Percentiles rank a stretch among this genome's conserved stretches.
Conservation (phyloP, 2,113 vertebrate genomes). For the Ursus arctos region DNA sequence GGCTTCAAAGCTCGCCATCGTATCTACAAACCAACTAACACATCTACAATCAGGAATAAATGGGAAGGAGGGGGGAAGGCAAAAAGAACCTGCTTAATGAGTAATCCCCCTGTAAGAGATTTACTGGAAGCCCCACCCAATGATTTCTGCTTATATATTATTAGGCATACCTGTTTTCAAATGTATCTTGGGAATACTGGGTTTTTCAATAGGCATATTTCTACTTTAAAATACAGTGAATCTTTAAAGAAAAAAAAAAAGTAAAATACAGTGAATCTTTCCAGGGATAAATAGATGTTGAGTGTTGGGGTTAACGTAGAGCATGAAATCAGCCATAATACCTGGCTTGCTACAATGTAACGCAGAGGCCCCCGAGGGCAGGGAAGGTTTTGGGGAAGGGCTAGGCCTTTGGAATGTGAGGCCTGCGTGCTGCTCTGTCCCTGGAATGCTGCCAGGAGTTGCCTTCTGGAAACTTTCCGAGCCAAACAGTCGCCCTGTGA, state of each 20-base stretch:
- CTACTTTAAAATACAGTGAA: not conserved
- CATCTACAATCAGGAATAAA: not conserved
- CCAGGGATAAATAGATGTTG: not conserved
- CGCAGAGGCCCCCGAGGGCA: too few species aligned
- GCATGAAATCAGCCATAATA: too few species aligned
- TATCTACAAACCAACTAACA: not conserved
- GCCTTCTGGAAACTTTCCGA: too few species aligned
- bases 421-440: too few species aligned
- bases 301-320: too few species aligned
- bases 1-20: not conserved
- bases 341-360: too few species aligned
- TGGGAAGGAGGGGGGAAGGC: not conserved
- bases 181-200: not conserved
- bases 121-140: not conserved
- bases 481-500: too few species aligned
- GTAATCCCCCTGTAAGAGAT: not conserved
- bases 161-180: not conserved
- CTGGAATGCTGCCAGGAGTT: too few species aligned
- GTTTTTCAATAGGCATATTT: not conserved
- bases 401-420: too few species aligned
- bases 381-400: too few species aligned
- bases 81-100: not conserved
- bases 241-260: not conserved
- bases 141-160: not conserved
- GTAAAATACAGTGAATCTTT: not conserved